Evolutionary conservation across 2,113 vertebrate species (phyloP).

Genomic region (Eidolon helvum): DNA sequence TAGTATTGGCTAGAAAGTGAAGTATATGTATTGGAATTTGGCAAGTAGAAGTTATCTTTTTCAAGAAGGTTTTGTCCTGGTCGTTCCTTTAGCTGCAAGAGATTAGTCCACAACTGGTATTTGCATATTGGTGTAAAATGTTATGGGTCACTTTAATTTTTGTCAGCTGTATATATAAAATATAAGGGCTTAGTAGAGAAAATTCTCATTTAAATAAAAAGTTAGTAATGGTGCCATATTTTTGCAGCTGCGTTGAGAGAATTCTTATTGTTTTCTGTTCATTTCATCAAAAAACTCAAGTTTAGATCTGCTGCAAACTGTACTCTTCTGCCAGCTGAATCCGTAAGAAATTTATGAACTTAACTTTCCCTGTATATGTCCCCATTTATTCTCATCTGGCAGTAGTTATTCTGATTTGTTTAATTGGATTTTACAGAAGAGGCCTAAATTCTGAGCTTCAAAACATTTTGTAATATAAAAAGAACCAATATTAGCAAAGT

Average conservation of each 20-base stretch:
- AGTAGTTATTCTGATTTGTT: not conserved
- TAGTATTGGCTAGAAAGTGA: not conserved
- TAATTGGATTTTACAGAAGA: constrained; percentile 18
- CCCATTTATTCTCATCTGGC: not conserved
- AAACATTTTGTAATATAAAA: not conserved
- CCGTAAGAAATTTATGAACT: not conserved
- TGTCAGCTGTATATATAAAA: not conserved
- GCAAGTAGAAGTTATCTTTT: not conserved
- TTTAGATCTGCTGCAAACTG: not conserved
- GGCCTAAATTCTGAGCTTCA: constrained; percentile 21
- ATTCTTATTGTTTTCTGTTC: not conserved
- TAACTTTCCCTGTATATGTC: not conserved
- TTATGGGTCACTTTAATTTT: not conserved
- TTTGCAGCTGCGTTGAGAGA: not conserved
- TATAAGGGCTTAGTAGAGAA: not conserved
- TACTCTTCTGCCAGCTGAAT: not conserved
- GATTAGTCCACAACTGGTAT: not conserved
- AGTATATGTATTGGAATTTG: not conserved
- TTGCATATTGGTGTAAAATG: not conserved
- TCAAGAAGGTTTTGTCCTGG: not conserved
- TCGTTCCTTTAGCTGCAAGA: not conserved
- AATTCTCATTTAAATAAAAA: not conserved
- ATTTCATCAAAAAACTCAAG: not conserved
- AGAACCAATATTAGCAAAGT: not conserved
- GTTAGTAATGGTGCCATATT: not conserved